Conservation (phyloP, 2,888 invertebrate species). For the Drosophila macrospina region DNA sequence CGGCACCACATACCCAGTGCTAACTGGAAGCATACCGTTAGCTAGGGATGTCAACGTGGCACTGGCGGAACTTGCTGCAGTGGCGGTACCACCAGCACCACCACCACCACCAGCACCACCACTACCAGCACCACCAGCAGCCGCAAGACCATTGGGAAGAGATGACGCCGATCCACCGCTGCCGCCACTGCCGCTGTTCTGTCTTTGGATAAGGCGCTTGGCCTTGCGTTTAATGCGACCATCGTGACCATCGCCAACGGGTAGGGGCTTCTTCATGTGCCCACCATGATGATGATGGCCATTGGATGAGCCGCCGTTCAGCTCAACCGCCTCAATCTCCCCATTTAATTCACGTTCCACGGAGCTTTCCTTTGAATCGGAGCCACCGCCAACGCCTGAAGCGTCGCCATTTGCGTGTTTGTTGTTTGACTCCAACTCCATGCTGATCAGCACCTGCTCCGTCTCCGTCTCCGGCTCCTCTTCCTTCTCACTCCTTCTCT, state of each 20-base stretch:
- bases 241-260: constrained; percentile 78
- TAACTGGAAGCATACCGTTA: constrained; percentile 63
- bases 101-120: neutral
- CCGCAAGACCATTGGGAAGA: constrained; percentile 48
- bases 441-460: constrained; percentile 22
- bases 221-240: constrained; percentile 84
- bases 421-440: constrained; percentile 74
- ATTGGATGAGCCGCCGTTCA: constrained; percentile 65
- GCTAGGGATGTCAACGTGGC: constrained; percentile 21
- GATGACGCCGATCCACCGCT: constrained; percentile 4
- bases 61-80: constrained; percentile 27
- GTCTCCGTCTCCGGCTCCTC: neutral
- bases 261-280: constrained; percentile 83
- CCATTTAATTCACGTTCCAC: constrained; percentile 83
- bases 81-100: neutral
- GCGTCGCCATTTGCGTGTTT: constrained; percentile 65
- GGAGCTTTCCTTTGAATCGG: constrained; percentile 83
- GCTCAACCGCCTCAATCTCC: constrained; percentile 81
- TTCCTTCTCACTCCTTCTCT: constrained; percentile 5
- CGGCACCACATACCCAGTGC: constrained; percentile 85
- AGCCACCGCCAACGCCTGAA: constrained; percentile 36
- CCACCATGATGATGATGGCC: constrained; percentile 48
- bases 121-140: neutral
- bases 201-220: constrained; percentile 83
- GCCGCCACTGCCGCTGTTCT: constrained; percentile 80